Evolutionary conservation across 30 jellyfish, hydroid and myxozoan genomes (phyloP), one percentile per base, ranked within the genome.

Genomic region (Pseudorhiza aurosa): DNA sequence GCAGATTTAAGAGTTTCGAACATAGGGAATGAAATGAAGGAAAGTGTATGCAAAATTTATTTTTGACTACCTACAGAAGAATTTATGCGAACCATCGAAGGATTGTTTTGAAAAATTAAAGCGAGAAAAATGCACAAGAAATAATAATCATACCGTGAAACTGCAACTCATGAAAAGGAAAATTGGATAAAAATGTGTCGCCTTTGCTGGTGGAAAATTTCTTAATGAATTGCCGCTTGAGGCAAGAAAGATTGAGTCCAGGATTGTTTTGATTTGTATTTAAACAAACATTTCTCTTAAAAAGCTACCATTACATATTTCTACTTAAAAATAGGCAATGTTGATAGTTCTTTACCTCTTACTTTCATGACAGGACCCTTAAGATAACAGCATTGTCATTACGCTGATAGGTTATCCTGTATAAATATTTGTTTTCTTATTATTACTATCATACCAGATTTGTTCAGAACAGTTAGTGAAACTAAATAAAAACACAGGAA

Each of bases 61-160:
- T 18, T 71, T 71, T 71, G 75, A 71, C 55, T 71, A 53, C 85
- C 77, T 71, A 43, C 85, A 71, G 85, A 45, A 71, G 75, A 71
- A 67, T 37, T 27, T 70, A 70, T 70, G 85, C 46, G 71, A 43
- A 35, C 85, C 85, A 70, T 70, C 46, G 44, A 68, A 68, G 28
- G 70, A 43, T 28, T 68, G 31, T 68, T 68, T 68, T 43, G 49
- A 51, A 72, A 72, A 6, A 44, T 17, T 31, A 71, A 71, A 45
- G 36, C 77, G 26, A 37, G 85, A 45, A 21, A 71, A 39, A 71
- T 39, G 67, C 30, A 51, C 67, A 51, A 51, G 67, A 65, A 65
- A 65, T 65, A 65, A 31, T 65, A 68, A 68, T 44, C 44, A 68
- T 68, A 71, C 71, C 32, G 72, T 71, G 45, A 29, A 71, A 71